Conservation (phyloP, 1,140 invertebrate species). For the Drosophila willistoni region DNA sequence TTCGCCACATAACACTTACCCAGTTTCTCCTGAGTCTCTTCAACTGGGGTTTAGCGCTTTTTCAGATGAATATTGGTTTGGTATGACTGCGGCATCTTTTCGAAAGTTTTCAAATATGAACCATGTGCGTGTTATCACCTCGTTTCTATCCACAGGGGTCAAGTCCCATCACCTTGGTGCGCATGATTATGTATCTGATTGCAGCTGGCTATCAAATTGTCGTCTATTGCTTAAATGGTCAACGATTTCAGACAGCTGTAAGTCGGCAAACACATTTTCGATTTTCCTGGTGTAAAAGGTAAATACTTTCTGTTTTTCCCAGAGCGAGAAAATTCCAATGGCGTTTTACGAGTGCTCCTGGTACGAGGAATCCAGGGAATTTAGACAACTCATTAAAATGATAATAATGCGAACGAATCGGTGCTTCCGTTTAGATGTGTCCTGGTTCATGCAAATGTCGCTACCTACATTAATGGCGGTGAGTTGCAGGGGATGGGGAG, state of each 20-base stretch:
- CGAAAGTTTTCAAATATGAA: too few relatives aligned
- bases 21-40: conserved; percentile 73
- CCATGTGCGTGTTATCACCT: not conserved
- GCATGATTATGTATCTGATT: conserved; percentile 71
- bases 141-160: conserved; percentile 29
- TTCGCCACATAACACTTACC: conserved; percentile 61
- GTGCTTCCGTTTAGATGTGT: conserved; percentile 65
- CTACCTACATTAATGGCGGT: conserved; percentile 75
- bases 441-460: conserved; percentile 75
- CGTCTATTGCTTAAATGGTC: conserved; percentile 77
- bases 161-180: conserved; percentile 46
- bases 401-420: conserved; percentile 73
- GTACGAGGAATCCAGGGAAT: conserved; percentile 65
- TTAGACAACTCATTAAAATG: conserved; percentile 69
- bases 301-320: conserved; percentile 5
- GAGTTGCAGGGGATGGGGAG: conserved; percentile 23
- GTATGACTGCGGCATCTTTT: conserved; percentile 30
- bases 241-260: conserved; percentile 63
- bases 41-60: conserved; percentile 62
- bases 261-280: conserved; percentile 15
- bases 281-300: conserved; percentile 19
- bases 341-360: conserved; percentile 66
- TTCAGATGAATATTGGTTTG: conserved; percentile 70
- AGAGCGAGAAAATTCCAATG: conserved; percentile 67
- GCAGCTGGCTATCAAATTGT: conserved; percentile 69